Evolutionary conservation across 2,113 vertebrate species (phyloP).

Genomic region (Gnathonemus longibarbis): DNA sequence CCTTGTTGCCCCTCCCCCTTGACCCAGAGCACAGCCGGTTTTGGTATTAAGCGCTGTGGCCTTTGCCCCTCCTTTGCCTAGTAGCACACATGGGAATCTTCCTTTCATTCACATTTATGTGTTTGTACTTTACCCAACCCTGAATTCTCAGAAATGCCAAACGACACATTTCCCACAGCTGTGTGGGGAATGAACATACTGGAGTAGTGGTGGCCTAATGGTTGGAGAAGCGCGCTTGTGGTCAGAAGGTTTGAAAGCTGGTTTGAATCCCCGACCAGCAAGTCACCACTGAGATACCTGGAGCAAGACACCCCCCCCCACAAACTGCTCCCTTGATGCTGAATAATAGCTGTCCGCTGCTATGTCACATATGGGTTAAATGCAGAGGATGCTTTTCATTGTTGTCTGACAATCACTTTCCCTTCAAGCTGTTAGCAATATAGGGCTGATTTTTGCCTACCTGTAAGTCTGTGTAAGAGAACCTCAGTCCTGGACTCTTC

Average conservation of each 20-base stretch:
- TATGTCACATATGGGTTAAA: not conserved
- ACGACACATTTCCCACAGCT: not conserved
- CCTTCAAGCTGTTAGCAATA: not conserved
- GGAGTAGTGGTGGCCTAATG: too few species aligned
- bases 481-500: not conserved
- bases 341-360: not conserved
- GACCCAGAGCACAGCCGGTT: not conserved
- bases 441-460: not conserved
- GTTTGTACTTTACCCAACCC: not conserved
- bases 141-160: not conserved
- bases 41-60: not conserved
- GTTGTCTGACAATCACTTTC: not conserved
- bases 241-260: not conserved
- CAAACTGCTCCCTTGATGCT: not conserved
- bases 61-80: not conserved
- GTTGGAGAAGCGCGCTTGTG: not conserved
- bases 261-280: not conserved
- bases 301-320: too few species aligned
- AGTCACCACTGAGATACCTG: not conserved
- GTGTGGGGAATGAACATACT: not conserved
- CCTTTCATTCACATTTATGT: not conserved
- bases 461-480: not conserved
- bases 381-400: not conserved
- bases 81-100: not conserved
- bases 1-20: not conserved